phyloP scores from a whole-genome alignment of 2,797 vertebrate species.

The Lagothrix lagotricha region DNA sequence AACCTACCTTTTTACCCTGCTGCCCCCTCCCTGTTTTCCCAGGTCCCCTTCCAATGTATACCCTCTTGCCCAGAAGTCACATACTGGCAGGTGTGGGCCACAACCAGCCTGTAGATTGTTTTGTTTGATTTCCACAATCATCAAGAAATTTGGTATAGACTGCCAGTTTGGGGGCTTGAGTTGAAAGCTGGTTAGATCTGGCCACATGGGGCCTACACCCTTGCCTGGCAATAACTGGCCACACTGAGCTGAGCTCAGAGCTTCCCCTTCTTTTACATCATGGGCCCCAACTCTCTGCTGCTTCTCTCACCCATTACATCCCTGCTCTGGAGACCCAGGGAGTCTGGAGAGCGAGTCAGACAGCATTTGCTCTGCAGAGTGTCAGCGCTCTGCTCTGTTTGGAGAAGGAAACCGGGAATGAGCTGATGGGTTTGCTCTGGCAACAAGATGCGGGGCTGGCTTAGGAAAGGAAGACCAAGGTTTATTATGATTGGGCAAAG shows the following conservation, averaged over 20 bases:
- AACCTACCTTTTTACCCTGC: background rate
- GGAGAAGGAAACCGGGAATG: slow-evolving; percentile 76
- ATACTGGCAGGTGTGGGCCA: background rate
- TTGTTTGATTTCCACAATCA: background rate
- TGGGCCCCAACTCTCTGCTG: no score
- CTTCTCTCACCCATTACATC: background rate
- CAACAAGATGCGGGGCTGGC: slow-evolving; percentile 54
- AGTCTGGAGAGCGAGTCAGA: background rate
- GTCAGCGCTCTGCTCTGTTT: slow-evolving; percentile 60
- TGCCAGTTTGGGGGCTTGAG: background rate
- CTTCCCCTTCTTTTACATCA: background rate
- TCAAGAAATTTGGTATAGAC: background rate
- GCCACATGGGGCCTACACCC: background rate
- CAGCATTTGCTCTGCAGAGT: slow-evolving; percentile 11
- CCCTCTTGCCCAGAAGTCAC: background rate
- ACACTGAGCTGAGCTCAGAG: background rate
- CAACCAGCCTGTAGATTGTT: background rate
- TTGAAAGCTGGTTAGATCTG: background rate
- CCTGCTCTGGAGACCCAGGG: background rate
- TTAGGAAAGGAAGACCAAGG: slow-evolving; percentile 65
- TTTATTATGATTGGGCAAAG: slow-evolving; percentile 77
- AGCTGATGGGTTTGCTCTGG: slow-evolving; percentile 79
- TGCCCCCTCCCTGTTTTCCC: background rate
- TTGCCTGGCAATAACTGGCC: background rate
- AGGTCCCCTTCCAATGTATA: background rate